Conservation (phyloP, 2,797 vertebrate species). For the Phoxinus dragarum region DNA sequence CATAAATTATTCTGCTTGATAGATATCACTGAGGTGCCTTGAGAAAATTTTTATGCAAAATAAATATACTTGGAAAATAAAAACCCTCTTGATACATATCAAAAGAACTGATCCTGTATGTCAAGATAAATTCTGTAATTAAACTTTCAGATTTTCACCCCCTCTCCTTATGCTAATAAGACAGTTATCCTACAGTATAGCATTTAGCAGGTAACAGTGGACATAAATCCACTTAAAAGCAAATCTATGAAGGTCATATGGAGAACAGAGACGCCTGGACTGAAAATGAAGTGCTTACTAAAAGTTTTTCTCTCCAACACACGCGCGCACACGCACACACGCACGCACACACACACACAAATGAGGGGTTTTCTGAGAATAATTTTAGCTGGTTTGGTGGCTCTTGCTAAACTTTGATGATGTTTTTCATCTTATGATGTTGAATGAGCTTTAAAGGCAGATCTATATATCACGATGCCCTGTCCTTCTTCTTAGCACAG, state of each 20-base stretch:
- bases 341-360: not conserved
- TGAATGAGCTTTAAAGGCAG: constrained; percentile 34
- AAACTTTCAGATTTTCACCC: not conserved
- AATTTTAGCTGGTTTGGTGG: not conserved
- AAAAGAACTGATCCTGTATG: not conserved
- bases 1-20: not conserved
- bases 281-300: constrained; percentile 33
- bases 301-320: constrained; percentile 8
- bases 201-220: not conserved
- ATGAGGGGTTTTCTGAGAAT: not conserved
- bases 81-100: not conserved
- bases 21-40: no score
- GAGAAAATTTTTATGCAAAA: not conserved
- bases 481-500: constrained; percentile 25
- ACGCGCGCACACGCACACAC: not conserved
- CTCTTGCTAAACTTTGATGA: constrained; percentile 29
- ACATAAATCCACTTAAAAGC: constrained; percentile 7
- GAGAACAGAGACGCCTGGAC: constrained; percentile 9
- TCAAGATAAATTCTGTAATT: not conserved
- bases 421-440: constrained; percentile 28
- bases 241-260: constrained; percentile 20
- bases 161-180: no score
- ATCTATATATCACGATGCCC: constrained; percentile 39
- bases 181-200: no score
- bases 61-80: no score